phyloP scores from a whole-genome alignment of 2,888 invertebrate genomes.

The Pollenia griseotomentosa region DNA sequence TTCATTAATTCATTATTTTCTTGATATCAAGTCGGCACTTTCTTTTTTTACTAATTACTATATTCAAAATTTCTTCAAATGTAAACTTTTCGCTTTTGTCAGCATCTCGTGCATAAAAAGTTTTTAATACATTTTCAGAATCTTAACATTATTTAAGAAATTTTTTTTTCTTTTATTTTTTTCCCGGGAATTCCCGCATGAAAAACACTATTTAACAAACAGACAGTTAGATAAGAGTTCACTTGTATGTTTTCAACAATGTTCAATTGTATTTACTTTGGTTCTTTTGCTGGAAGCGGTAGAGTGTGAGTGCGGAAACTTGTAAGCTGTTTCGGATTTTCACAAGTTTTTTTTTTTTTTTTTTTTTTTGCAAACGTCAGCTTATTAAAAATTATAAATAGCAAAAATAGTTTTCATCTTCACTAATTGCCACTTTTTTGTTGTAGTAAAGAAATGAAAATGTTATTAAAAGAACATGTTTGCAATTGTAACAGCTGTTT shows the following conservation, averaged over 20 bases:
- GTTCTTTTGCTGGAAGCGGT: background rate
- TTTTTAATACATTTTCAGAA: no score
- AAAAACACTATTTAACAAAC: no score
- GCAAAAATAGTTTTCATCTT: slow-evolving; percentile 2
- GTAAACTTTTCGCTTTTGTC: no score
- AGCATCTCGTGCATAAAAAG: no score
- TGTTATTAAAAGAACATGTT: background rate
- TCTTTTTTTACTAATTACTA: no score
- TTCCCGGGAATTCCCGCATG: no score
- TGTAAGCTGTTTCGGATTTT: background rate
- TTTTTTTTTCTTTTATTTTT: no score
- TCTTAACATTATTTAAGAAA: no score
- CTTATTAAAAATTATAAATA: slow-evolving; percentile 6
- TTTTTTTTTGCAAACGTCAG: slow-evolving; percentile 11
- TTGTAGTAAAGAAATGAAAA: background rate
- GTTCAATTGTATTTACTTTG: background rate
- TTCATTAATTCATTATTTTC: no score
- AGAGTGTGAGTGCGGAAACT: background rate
- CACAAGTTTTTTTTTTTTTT: slow-evolving; percentile 1
- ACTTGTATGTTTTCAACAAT: background rate
- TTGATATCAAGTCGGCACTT: no score
- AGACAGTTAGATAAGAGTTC: no score
- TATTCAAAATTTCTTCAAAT: no score
- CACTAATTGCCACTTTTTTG: background rate
- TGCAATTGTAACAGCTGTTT: slow-evolving; percentile 1